phyloP scores from a whole-genome alignment of 1,140 invertebrate genomes.

The Anadara kagoshimensis region DNA sequence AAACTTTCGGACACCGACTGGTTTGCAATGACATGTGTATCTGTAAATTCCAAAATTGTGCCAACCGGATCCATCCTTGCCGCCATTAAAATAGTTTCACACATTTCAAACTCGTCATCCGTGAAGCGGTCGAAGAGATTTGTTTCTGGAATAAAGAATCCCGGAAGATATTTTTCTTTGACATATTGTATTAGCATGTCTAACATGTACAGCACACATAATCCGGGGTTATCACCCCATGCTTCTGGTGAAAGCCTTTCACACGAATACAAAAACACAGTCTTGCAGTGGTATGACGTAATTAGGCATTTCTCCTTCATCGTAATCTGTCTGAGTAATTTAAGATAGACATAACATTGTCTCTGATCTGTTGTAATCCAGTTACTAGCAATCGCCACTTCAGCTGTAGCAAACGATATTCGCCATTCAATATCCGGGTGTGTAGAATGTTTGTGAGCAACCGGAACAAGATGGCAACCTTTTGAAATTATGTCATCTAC shows the following conservation, averaged over 20 bases:
- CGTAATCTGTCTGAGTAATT: neutral
- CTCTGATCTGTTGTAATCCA: slow-evolving; percentile 1
- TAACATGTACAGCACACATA: slow-evolving; percentile 7
- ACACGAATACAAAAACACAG: slow-evolving; percentile 3
- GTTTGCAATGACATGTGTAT: neutral
- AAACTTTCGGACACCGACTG: slow-evolving; percentile 1
- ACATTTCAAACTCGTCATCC: neutral
- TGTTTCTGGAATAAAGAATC: slow-evolving; percentile 16
- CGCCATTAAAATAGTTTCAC: neutral
- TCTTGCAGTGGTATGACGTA: slow-evolving; percentile 9
- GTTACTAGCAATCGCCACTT: neutral
- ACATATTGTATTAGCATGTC: neutral
- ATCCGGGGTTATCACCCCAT: neutral
- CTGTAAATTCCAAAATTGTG: slow-evolving; percentile 11
- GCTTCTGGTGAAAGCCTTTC: slow-evolving; percentile 8
- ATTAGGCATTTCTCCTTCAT: slow-evolving; percentile 2
- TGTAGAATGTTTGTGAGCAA: neutral
- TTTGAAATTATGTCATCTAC: neutral
- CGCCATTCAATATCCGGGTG: slow-evolving; percentile 11
- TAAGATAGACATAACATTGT: slow-evolving; percentile 10
- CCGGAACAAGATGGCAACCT: slow-evolving; percentile 1
- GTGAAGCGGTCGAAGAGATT: slow-evolving; percentile 4
- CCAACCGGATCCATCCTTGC: neutral
- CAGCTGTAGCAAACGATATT: slow-evolving; percentile 9
- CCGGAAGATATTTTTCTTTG: neutral